Evolutionary conservation across 1,140 invertebrate genomes (phyloP).

Genomic region (Campodea augens): DNA sequence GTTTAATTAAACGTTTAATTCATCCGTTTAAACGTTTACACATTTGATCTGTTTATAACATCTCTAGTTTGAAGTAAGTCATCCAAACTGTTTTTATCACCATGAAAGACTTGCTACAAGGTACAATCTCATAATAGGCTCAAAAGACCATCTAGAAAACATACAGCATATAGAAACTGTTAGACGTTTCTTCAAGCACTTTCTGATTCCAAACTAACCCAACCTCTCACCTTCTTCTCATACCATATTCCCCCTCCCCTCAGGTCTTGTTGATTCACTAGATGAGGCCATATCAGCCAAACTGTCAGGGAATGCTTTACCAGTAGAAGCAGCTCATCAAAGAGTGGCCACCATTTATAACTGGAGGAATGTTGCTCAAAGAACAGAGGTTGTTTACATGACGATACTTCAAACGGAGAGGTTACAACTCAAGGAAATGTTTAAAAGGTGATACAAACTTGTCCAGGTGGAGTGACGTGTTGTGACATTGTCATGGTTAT

Average conservation of each 20-base stretch:
- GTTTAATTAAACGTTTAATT: no score
- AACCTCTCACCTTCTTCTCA: neutral
- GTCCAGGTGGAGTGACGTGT: neutral
- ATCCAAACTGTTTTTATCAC: no score
- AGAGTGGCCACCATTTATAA: slow-evolving; percentile 69
- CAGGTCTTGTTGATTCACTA: slow-evolving; percentile 30
- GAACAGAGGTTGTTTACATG: slow-evolving; percentile 79
- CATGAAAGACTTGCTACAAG: no score
- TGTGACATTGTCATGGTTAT: no score
- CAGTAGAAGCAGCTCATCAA: slow-evolving; percentile 55
- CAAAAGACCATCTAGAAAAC: no score
- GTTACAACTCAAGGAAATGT: slow-evolving; percentile 38
- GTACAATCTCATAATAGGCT: neutral
- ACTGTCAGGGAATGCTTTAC: slow-evolving; percentile 35
- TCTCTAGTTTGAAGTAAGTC: no score
- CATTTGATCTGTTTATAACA: no score
- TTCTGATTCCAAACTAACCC: no score
- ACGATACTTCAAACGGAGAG: slow-evolving; percentile 37
- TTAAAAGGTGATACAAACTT: slow-evolving; percentile 26
- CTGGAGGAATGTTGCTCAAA: slow-evolving; percentile 76
- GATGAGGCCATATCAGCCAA: slow-evolving; percentile 52
- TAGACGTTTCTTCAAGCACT: neutral
- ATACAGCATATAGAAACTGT: no score
- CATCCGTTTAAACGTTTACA: no score
- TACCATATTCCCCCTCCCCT: slow-evolving; percentile 16